phyloP scores from a whole-genome alignment of 2,113 vertebrate species.

The Chrysemys picta region DNA sequence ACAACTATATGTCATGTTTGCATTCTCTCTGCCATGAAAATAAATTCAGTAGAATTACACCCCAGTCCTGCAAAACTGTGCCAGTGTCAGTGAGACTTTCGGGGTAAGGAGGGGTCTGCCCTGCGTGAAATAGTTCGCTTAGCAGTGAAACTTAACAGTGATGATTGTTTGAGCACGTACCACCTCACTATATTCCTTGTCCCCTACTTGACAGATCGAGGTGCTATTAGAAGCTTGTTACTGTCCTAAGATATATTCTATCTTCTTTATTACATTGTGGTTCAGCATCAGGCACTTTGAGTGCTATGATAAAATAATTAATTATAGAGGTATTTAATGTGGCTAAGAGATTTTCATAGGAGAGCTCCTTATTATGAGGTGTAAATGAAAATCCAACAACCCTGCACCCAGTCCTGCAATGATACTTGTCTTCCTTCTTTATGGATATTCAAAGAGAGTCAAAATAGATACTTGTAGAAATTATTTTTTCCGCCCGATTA shows the following conservation, averaged over 20 bases:
- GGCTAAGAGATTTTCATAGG: constrained; percentile 11
- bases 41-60: not conserved
- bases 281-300: not conserved
- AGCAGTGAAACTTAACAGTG: not conserved
- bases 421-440: not conserved
- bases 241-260: constrained; percentile 9
- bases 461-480: constrained; percentile 5
- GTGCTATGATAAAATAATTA: constrained; percentile 42
- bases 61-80: not conserved
- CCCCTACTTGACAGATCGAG: not conserved
- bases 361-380: constrained; percentile 18
- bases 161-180: fast-evolving
- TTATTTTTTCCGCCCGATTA: constrained; percentile 52
- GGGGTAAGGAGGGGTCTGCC: not conserved
- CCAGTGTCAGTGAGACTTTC: not conserved
- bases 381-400: constrained; percentile 57
- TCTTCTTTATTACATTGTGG: fast-evolving
- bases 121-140: fast-evolving
- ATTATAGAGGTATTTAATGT: constrained; percentile 31
- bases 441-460: not conserved
- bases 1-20: not conserved
- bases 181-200: not conserved
- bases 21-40: not conserved
- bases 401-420: constrained; percentile 16
- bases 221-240: not conserved